phyloP scores from a whole-genome alignment of 2,113 vertebrate genomes.

The Columbina picui region DNA sequence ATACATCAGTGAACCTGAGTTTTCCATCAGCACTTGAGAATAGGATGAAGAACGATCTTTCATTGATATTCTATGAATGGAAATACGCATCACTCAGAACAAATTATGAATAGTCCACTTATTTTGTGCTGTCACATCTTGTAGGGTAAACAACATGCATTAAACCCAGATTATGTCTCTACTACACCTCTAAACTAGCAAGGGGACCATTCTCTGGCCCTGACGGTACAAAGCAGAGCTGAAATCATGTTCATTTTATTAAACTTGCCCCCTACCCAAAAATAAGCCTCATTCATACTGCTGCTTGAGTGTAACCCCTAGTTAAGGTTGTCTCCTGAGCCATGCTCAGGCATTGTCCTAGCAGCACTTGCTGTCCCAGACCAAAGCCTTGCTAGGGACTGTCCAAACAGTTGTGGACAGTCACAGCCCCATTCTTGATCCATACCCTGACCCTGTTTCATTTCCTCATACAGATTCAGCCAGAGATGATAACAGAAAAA shows the following conservation, averaged over 20 bases:
- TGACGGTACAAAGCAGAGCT: background rate
- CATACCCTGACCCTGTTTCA: background rate
- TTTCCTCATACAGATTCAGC: background rate
- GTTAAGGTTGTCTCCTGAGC: background rate
- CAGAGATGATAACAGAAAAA: background rate
- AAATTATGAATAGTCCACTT: background rate
- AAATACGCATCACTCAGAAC: background rate
- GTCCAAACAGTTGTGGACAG: background rate
- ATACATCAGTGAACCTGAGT: background rate
- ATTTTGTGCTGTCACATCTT: background rate
- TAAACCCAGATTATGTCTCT: background rate
- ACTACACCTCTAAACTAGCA: background rate
- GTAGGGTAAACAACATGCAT: background rate
- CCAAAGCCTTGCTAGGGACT: background rate
- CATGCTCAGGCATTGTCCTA: background rate
- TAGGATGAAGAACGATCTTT: background rate
- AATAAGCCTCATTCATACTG: background rate
- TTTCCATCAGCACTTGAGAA: background rate
- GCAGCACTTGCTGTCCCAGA: background rate
- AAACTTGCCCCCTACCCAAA: background rate
- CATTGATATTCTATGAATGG: conserved; percentile 3
- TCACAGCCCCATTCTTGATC: background rate
- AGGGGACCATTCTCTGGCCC: background rate
- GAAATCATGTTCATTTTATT: background rate
- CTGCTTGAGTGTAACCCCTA: background rate